A percentile compares a stretch with the other conserved stretches of the same genome.
These are phyloP conservation scores for Cosmorhoe ocellata DNA, from an alignment of 2,888 invertebrate species.

Conservation along the genomic window DNA sequence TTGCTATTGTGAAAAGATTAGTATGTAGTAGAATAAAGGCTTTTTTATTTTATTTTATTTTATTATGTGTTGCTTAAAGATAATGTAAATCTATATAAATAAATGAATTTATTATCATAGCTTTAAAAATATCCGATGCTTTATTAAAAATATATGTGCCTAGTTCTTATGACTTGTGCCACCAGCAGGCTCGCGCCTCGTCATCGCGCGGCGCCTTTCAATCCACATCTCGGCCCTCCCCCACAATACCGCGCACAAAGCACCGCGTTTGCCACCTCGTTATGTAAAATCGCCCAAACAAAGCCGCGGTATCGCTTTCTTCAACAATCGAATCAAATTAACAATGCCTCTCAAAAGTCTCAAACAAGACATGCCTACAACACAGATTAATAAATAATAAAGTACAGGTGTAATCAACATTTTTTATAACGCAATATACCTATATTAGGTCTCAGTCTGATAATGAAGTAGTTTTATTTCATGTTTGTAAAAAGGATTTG, in stretches of 20 bases:
- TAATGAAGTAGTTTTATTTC: too few relatives aligned
- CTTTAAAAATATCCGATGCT: too few relatives aligned
- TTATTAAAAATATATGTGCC: neutral
- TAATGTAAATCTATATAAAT: too few relatives aligned
- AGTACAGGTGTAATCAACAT: constrained; percentile 10
- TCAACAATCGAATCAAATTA: constrained; percentile 73
- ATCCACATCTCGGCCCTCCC: constrained; percentile 75
- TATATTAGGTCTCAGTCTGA: too few relatives aligned
- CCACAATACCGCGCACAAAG: constrained; percentile 69
- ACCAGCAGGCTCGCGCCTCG: constrained; percentile 61
- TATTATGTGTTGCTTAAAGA: too few relatives aligned
- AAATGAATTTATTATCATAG: too few relatives aligned
- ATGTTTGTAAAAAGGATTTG: too few relatives aligned
- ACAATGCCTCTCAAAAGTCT: constrained; percentile 60
- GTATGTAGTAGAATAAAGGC: too few relatives aligned
- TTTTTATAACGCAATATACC: neutral
- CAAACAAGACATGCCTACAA: constrained; percentile 41
- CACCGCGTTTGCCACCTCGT: constrained; percentile 74
- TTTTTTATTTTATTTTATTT: too few relatives aligned
- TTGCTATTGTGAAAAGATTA: too few relatives aligned
- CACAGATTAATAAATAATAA: constrained; percentile 12
- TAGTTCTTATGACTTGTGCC: constrained; percentile 37
- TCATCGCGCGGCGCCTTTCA: constrained; percentile 80
- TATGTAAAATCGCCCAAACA: constrained; percentile 78
- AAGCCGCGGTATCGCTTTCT: constrained; percentile 74